Evolutionary conservation across 2,888 invertebrate genomes (phyloP).

Genomic region (Emmelina monodactyla): DNA sequence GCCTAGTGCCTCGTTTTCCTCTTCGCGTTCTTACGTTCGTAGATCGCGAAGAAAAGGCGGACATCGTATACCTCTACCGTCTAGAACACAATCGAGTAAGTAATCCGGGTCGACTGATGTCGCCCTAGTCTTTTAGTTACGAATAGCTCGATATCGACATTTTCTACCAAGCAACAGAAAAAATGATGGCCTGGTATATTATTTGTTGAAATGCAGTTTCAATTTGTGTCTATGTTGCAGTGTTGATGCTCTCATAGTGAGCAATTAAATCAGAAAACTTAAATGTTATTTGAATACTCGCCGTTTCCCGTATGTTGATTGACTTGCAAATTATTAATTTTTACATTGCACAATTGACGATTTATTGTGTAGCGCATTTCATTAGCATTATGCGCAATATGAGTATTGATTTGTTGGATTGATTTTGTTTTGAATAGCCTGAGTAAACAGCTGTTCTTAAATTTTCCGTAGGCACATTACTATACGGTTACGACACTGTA

Average conservation of each 20-base stretch:
- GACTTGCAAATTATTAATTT: slow-evolving; percentile 16
- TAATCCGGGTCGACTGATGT: slow-evolving; percentile 62
- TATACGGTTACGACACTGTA: slow-evolving; percentile 19
- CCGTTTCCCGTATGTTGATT: slow-evolving; percentile 40
- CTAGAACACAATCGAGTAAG: slow-evolving; percentile 83
- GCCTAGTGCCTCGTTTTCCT: slow-evolving; percentile 95
- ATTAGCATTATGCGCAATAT: slow-evolving; percentile 61
- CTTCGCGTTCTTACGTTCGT: slow-evolving; percentile 90
- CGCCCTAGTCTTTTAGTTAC: slow-evolving; percentile 38
- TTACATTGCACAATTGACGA: slow-evolving; percentile 17
- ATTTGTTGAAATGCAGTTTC: slow-evolving; percentile 3
- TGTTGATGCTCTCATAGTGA: too few relatives aligned
- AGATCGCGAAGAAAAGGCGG: slow-evolving; percentile 92
- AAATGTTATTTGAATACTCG: slow-evolving; percentile 37
- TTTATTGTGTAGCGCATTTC: slow-evolving; percentile 45
- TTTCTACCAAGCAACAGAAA: slow-evolving; percentile 15
- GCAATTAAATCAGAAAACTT: too few relatives aligned
- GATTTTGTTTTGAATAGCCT: slow-evolving; percentile 45
- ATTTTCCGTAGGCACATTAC: slow-evolving; percentile 20
- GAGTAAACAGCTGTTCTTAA: slow-evolving; percentile 59
- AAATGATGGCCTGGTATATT: slow-evolving; percentile 10
- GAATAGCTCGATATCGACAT: slow-evolving; percentile 35
- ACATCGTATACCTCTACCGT: slow-evolving; percentile 84
- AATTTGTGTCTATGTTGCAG: too few relatives aligned
- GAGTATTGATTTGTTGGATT: slow-evolving; percentile 57